A percentile compares a stretch with the other conserved stretches of the same genome.
Evolutionary conservation across 2,888 invertebrate genomes (phyloP).

Genomic region (Heteromurus nitidus): DNA sequence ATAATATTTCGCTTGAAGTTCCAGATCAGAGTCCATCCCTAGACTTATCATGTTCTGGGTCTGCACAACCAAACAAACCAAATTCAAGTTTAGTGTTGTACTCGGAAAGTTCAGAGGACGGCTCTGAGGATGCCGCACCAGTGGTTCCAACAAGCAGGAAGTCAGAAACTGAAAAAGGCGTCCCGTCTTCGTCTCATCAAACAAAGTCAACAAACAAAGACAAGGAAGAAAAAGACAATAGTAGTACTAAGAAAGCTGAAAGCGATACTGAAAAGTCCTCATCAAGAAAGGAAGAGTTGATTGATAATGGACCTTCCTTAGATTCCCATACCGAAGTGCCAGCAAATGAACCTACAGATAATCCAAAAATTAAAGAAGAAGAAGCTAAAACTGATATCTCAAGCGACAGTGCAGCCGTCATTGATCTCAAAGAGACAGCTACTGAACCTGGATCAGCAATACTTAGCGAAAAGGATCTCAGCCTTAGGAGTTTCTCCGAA

Average conservation of each 20-base stretch:
- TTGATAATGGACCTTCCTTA: neutral
- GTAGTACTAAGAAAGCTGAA: neutral
- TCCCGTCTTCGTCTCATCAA: neutral
- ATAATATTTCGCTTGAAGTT: too few relatives aligned
- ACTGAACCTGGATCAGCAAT: neutral
- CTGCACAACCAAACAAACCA: neutral
- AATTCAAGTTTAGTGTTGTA: constrained; percentile 41
- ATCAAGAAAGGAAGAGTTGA: neutral
- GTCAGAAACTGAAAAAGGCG: neutral
- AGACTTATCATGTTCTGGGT: too few relatives aligned
- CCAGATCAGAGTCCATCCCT: too few relatives aligned
- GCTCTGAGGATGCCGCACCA: neutral
- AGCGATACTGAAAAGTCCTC: neutral
- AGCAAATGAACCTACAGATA: neutral
- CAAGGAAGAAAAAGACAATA: neutral
- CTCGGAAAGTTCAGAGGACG: constrained; percentile 51
- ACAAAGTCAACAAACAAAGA: neutral
- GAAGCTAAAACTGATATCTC: neutral
- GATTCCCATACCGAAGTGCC: neutral
- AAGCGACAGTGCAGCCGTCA: neutral
- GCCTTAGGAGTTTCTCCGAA: neutral
- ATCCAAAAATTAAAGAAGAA: neutral
- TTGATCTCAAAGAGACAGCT: constrained; percentile 14
- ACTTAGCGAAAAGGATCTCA: neutral
- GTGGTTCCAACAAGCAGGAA: neutral